Evolutionary conservation across 2,797 vertebrate genomes (phyloP).

Genomic region (Choloepus didactylus): DNA sequence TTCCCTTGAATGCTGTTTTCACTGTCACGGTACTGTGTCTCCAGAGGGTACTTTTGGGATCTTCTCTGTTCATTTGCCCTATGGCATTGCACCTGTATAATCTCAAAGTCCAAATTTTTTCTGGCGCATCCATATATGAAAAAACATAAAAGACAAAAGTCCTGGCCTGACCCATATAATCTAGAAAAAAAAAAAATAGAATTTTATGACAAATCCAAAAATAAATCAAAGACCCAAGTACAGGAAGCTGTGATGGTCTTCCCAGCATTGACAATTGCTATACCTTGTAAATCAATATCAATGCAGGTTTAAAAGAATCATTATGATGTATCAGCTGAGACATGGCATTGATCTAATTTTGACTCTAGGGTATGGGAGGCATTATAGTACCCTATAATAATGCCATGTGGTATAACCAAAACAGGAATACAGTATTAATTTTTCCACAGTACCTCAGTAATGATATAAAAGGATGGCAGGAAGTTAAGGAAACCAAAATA

Average conservation of each 20-base stretch:
- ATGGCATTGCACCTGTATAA: not conserved
- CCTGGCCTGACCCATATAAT: not conserved
- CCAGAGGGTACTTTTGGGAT: not conserved
- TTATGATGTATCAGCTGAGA: not conserved
- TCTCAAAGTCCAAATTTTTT: not conserved
- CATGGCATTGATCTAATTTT: not conserved
- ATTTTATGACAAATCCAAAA: not conserved
- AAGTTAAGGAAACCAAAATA: not conserved
- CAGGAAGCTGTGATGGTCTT: not conserved
- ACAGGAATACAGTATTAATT: not conserved
- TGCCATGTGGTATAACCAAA: not conserved
- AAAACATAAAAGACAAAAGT: not conserved
- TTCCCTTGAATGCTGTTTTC: not conserved
- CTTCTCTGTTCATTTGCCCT: not conserved
- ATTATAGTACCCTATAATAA: not conserved
- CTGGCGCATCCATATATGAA: not conserved
- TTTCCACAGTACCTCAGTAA: not conserved
- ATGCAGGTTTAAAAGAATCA: not conserved
- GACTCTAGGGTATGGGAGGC: not conserved
- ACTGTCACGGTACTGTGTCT: not conserved
- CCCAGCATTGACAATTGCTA: not conserved
- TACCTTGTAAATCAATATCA: not conserved
- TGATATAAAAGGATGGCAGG: not conserved
- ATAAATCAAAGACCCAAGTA: not conserved
- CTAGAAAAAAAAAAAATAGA: not conserved